Percentiles rank a stretch among this genome's conserved stretches.
These are phyloP conservation scores for Norana najaformis DNA, from an alignment of 2,888 invertebrate species.

Conservation along the genomic window DNA sequence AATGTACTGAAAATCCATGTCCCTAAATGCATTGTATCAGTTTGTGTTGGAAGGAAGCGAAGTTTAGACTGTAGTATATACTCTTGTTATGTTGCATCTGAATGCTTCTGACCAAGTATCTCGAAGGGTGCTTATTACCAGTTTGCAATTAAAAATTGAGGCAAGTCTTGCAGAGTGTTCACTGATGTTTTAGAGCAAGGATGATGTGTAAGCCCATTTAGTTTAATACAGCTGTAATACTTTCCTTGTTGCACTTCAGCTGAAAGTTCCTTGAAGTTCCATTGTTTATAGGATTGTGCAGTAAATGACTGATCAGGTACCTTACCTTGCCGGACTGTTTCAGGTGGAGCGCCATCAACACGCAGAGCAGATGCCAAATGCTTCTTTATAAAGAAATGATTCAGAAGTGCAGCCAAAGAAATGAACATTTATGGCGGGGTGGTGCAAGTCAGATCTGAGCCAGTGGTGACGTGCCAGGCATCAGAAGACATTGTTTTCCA, in stretches of 20 bases:
- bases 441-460: neutral
- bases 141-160: neutral
- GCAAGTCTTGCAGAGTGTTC: neutral
- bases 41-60: neutral
- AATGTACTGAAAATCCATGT: neutral
- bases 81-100: neutral
- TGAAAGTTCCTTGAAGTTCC: neutral
- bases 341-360: neutral
- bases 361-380: neutral
- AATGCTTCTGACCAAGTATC: neutral
- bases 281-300: neutral
- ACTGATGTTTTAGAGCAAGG: neutral
- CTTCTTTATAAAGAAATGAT: neutral
- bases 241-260: neutral
- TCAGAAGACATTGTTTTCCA: neutral
- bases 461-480: neutral
- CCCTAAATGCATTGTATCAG: neutral
- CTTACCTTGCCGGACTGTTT: neutral
- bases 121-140: neutral
- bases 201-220: neutral
- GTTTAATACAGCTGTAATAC: neutral
- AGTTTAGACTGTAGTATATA: too few relatives aligned
- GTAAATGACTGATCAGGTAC: neutral
- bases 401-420: neutral
- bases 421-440: neutral